Base-by-base conservation (phyloP, 2,797 vertebrate genomes). In the Phrynocephalus guinanensis region DNA sequence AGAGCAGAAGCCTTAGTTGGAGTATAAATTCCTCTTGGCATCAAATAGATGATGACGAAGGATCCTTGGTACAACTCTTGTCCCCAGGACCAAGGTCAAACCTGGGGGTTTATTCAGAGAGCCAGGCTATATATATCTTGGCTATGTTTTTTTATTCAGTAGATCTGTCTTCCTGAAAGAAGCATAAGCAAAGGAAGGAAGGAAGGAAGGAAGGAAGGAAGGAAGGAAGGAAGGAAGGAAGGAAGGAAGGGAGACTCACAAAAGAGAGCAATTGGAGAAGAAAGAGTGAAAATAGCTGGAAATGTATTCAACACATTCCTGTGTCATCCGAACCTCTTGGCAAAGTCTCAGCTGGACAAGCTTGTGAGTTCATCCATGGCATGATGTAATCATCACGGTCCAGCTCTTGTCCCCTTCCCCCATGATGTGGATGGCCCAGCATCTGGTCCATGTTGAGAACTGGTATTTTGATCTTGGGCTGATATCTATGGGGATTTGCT, bases 281-380 rank as follows among this genome's bases (percentile, higher is more conserved):
- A 90, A 80, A 85, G 92, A 30, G 56, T 81, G 83, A 94, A 85
- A 92, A 95, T 73, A 96, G 94, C 95, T 96, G 95, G 93, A 91
- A 94, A 95, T 94, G 94, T 90, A 93, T 92, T 95, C 94, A 96
- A 95, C 94, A 92, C 92, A 95, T 95, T 97, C 95, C 95, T 94
- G 90, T 96, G 92, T 96, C 96, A 97, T 97, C 95, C 96, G 96
- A 96, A 91, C 38, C 87, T 33, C 91, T 94, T 97, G 96, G 96
- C 96, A 95, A 85, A 90, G 92, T 88, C 93, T 95, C 96, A 96
- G 95, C 91, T 96, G 96, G 96, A 95, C 2, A 0, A 90, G 92
- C 94, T 95, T 24, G 33, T 90, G 84, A 87, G 92, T 93, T 94
- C 92, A 93, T 93, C 91, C 81, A 89, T 86, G 90, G 94, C 89